Evolutionary conservation across 2,888 invertebrate genomes (phyloP).

Genomic region (Ophioninae sp.): DNA sequence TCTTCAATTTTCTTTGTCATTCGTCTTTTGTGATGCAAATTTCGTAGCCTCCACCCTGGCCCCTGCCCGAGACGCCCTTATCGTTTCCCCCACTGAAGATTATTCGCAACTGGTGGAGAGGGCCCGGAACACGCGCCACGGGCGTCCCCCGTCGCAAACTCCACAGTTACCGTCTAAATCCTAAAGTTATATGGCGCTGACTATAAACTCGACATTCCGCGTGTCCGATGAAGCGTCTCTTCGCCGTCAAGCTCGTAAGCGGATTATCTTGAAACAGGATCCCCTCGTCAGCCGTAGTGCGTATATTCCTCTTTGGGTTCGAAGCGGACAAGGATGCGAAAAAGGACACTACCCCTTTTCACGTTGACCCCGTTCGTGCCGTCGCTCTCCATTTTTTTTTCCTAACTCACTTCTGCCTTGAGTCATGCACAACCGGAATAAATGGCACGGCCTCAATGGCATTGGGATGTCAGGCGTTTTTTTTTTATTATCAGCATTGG

Average conservation of each 20-base stretch:
- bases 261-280: conserved; percentile 61
- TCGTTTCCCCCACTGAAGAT: conserved; percentile 31
- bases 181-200: conserved; percentile 28
- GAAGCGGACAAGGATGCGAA: conserved; percentile 7
- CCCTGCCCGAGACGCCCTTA: background rate
- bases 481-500: background rate
- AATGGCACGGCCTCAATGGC: conserved; percentile 15
- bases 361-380: conserved; percentile 40
- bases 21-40: conserved; percentile 42
- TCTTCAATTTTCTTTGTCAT: conserved; percentile 54
- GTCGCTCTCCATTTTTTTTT: conserved; percentile 5
- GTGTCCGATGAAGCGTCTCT: conserved; percentile 61
- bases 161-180: conserved; percentile 34
- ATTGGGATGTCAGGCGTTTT: background rate
- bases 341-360: conserved; percentile 43
- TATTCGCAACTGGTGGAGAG: conserved; percentile 47
- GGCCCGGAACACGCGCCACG: conserved; percentile 38
- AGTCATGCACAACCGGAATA: background rate
- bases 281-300: conserved; percentile 20
- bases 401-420: background rate
- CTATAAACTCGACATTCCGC: conserved; percentile 55
- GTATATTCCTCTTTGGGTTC: conserved; percentile 42
- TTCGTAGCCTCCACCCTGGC: background rate
- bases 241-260: conserved; percentile 61
- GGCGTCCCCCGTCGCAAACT: conserved; percentile 44